Conservation (phyloP, 2,888 invertebrate species). For the Agrochola lota region DNA sequence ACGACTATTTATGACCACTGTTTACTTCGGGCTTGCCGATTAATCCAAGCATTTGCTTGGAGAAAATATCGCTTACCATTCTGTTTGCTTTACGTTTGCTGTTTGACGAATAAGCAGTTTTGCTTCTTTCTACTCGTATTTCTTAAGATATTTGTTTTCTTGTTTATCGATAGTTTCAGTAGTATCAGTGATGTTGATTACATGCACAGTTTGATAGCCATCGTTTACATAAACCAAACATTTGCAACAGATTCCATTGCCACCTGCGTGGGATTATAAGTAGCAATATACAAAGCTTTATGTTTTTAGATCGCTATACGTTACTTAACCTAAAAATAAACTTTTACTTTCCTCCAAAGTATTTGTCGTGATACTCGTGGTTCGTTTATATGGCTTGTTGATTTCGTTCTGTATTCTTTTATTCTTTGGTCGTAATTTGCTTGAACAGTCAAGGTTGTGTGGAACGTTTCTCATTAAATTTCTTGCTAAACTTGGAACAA, state of each 20-base stretch:
- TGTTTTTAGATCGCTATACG: conserved; percentile 2
- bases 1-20: conserved; percentile 74
- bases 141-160: conserved; percentile 5
- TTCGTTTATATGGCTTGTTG: conserved; percentile 16
- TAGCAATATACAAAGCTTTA: background rate
- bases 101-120: conserved; percentile 25
- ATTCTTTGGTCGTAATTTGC: conserved; percentile 43
- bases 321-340: conserved; percentile 23
- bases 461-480: conserved; percentile 39
- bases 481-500: conserved; percentile 39
- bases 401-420: conserved; percentile 21
- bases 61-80: conserved; percentile 53
- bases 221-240: conserved; percentile 27
- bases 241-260: conserved; percentile 5
- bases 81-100: conserved; percentile 34
- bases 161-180: background rate
- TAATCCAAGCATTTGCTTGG: conserved; percentile 67
- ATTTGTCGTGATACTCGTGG: conserved; percentile 19
- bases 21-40: conserved; percentile 72
- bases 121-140: conserved; percentile 9
- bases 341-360: conserved; percentile 29
- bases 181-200: background rate
- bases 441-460: conserved; percentile 52
- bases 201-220: background rate
- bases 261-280: conserved; percentile 25